Percentiles rank a stretch among this genome's conserved stretches.
phyloP scores from a whole-genome alignment of 2,113 vertebrate species.

The Calyptommatus sinebrachiatus region DNA sequence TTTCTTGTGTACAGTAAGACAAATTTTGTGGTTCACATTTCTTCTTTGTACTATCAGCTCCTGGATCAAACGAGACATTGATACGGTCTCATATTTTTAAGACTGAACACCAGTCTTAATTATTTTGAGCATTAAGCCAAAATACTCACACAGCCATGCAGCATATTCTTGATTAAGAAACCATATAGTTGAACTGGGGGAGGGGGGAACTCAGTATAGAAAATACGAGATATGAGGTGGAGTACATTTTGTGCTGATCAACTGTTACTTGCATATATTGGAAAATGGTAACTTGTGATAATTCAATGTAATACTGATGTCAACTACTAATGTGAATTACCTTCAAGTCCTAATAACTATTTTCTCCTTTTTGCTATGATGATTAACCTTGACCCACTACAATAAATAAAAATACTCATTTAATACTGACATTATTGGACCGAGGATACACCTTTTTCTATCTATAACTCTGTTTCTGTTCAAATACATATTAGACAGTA shows the following conservation, averaged over 20 bases:
- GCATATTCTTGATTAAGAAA: neutral
- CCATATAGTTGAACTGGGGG: neutral
- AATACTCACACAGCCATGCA: neutral
- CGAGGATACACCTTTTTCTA: neutral
- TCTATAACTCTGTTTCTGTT: accelerated
- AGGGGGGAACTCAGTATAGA: neutral
- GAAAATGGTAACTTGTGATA: neutral
- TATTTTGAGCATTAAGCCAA: neutral
- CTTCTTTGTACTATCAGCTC: too few relatives aligned
- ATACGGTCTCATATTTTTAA: neutral
- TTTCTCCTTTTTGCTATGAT: neutral
- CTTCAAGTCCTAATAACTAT: neutral
- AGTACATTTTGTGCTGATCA: neutral
- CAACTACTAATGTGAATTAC: accelerated
- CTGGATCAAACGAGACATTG: too few relatives aligned
- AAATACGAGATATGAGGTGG: neutral
- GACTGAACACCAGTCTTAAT: too few relatives aligned
- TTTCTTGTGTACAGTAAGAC: neutral
- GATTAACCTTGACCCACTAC: accelerated
- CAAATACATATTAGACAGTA: neutral
- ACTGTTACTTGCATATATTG: neutral
- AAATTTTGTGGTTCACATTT: neutral
- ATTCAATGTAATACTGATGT: neutral
- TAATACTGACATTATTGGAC: neutral
- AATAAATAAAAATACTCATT: neutral